phyloP scores from a whole-genome alignment of 2,888 invertebrate species.

The Shargacucullia verbasci region DNA sequence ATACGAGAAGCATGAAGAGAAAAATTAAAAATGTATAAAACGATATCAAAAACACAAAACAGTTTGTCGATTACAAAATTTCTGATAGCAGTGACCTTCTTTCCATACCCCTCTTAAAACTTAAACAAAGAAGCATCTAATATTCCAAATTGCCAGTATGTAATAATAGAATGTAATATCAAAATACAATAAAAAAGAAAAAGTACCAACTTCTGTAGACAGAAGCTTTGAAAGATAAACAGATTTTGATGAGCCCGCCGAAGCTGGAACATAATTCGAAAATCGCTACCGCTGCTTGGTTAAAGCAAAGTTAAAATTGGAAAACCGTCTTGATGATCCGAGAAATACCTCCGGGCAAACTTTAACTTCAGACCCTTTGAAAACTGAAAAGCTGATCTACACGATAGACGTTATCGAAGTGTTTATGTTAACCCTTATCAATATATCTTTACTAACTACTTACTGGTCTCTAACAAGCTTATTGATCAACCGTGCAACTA shows the following conservation, averaged over 20 bases:
- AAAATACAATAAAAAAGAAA: constrained; percentile 52
- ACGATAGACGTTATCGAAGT: constrained; percentile 75
- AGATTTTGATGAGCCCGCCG: constrained; percentile 79
- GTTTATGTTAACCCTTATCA: constrained; percentile 78
- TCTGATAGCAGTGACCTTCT: not conserved
- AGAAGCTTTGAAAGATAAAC: constrained; percentile 74
- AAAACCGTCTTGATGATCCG: constrained; percentile 83
- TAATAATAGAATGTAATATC: constrained; percentile 52
- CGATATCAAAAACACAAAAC: too few relatives aligned
- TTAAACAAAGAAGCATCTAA: constrained; percentile 28
- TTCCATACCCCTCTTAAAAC: constrained; percentile 2
- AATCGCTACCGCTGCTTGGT: constrained; percentile 77
- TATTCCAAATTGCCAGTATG: constrained; percentile 21
- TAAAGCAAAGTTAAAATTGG: constrained; percentile 84
- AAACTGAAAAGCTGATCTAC: constrained; percentile 79
- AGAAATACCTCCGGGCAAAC: constrained; percentile 82
- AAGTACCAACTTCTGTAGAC: constrained; percentile 56
- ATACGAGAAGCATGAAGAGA: too few relatives aligned
- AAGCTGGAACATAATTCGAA: constrained; percentile 81
- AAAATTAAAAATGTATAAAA: too few relatives aligned
- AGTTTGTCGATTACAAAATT: too few relatives aligned
- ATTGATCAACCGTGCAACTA: constrained; percentile 40
- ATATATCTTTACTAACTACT: constrained; percentile 65
- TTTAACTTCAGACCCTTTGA: constrained; percentile 82
- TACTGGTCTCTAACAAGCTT: constrained; percentile 58